Conservation (phyloP, 2,113 vertebrate genomes). For the Aldabrachelys gigantea region DNA sequence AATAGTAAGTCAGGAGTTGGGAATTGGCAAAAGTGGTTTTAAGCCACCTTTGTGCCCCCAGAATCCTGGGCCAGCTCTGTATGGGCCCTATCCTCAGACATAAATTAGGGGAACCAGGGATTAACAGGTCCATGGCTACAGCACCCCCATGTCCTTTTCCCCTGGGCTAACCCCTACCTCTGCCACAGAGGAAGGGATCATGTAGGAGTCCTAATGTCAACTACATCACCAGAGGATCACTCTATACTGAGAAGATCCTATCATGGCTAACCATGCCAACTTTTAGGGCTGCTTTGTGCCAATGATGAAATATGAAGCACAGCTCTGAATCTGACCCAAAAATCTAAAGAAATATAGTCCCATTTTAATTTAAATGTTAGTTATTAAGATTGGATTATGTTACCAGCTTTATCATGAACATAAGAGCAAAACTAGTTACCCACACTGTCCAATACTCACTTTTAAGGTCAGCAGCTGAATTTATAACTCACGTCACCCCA, state of each 20-base stretch:
- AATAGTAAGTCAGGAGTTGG: not conserved
- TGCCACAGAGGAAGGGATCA: not conserved
- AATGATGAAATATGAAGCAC: not conserved
- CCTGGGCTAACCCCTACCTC: not conserved
- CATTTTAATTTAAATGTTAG: not conserved
- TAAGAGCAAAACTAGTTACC: not conserved
- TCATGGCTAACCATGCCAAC: not conserved
- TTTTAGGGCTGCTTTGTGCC: not conserved
- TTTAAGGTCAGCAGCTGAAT: not conserved
- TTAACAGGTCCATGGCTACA: not conserved
- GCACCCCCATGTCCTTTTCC: not conserved
- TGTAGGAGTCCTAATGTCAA: rapidly evolving
- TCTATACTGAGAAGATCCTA: not conserved
- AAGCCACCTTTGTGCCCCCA: not conserved
- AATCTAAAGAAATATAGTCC: not conserved
- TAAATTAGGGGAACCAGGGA: not conserved
- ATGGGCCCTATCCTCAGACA: not conserved
- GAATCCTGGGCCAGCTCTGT: not conserved
- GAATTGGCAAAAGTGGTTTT: not conserved
- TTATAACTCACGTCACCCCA: not conserved
- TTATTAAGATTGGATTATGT: not conserved
- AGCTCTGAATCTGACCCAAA: not conserved
- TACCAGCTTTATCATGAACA: not conserved
- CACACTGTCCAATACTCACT: not conserved
- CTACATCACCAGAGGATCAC: not conserved